Base-by-base conservation (phyloP, 2,113 vertebrate genomes). In the Labeo catla region DNA sequence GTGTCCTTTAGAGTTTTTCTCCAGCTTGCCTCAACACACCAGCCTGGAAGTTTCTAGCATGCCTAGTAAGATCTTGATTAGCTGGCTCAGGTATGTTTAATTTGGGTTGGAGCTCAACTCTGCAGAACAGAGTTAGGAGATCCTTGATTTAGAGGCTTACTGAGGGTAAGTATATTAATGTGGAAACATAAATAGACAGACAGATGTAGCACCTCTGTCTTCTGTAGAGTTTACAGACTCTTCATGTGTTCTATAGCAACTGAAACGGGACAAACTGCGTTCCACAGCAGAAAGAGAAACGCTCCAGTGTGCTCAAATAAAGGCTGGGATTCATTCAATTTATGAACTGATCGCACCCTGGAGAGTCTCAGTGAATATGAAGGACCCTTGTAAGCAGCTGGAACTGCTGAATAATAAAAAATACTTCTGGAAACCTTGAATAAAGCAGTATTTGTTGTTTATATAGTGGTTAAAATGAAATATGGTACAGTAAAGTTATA, bases 251-350 rank as follows among this genome's bases (percentile, higher is more conserved):
- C 45, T 28, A 8, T 91, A 98, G 97, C 96, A 96, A 59, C 88
- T 85, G 13, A 89, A 54, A 43, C 97, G 96, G 28, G 28, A 28
- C 28, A 28, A 28, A 28, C 28, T 28, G 28, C 28, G 28, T 28
- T 28, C 28, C 28, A 28, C 28, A 28, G 28, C 28, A 28, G 28
- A 28, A 28, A 28, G 94, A 89, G 96, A 96, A 88, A 96, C 92
- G 0, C 91, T 96, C 49, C 87, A 94, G 3, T 91, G 97, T 87
- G 94, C 93, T 0, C 93, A 94, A 83, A 90, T 95, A 47, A 95
- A 95, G 86, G 93, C 96, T 92, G 91, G 93, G 0, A 93, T 91
- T 8, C 91, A 95, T 68, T 96, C 95, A 90, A 93, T 99, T 68
- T 97, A 93, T 92, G 94, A 96, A 79, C 82, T 89, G 0, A 90